Conservation (phyloP, 2,888 invertebrate species). For the Drosophila putrida region DNA sequence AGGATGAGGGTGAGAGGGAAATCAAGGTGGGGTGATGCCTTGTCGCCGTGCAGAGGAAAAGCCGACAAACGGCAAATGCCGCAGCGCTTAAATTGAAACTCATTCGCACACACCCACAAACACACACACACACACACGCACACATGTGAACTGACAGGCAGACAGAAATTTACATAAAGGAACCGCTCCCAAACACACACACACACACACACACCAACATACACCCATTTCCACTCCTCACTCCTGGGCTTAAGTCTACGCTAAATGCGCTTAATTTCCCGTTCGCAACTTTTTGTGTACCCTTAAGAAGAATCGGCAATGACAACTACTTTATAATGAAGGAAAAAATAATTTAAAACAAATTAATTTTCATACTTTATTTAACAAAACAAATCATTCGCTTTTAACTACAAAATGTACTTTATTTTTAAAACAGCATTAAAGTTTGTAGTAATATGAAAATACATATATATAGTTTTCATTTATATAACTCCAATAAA, state of each 20-base stretch:
- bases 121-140: slow-evolving; percentile 6
- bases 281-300: slow-evolving; percentile 53
- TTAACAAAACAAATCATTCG: too few relatives aligned
- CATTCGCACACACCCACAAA: slow-evolving; percentile 31
- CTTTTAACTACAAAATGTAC: too few relatives aligned
- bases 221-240: background rate
- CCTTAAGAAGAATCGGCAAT: too few relatives aligned
- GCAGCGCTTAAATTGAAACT: slow-evolving; percentile 72
- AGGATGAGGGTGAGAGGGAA: background rate
- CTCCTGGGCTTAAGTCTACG: slow-evolving; percentile 31
- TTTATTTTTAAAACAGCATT: too few relatives aligned
- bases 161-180: slow-evolving; percentile 60
- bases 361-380: background rate
- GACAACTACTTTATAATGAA: background rate
- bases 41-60: slow-evolving; percentile 50
- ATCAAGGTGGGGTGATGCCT: slow-evolving; percentile 53
- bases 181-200: slow-evolving; percentile 15
- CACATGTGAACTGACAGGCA: slow-evolving; percentile 22
- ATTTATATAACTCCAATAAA: too few relatives aligned
- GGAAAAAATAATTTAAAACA: background rate
- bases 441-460: too few relatives aligned
- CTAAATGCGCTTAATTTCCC: slow-evolving; percentile 77
- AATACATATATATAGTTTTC: too few relatives aligned
- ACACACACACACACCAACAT: slow-evolving; percentile 5
- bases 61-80: slow-evolving; percentile 74